phyloP scores from a whole-genome alignment of 1,140 invertebrate genomes.

The Streblospio benedicti region DNA sequence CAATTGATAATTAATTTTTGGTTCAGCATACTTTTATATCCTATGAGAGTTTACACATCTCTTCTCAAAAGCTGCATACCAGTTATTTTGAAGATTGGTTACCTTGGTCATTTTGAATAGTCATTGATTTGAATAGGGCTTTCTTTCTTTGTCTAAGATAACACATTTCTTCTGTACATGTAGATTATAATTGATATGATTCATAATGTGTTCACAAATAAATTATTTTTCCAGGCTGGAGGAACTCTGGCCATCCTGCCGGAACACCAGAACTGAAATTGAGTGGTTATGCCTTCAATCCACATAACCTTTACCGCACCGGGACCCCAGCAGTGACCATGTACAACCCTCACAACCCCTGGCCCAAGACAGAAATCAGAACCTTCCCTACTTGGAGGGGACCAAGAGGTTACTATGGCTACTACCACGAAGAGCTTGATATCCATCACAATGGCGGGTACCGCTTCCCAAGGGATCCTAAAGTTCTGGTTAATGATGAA shows the following conservation, averaged over 20 bases:
- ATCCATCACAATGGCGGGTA: conserved; percentile 17
- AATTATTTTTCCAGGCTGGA: conserved; percentile 13
- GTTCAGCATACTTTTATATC: too few species aligned
- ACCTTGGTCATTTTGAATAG: too few species aligned
- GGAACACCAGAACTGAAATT: conserved; percentile 13
- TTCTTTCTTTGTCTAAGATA: too few species aligned
- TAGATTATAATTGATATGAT: neutral
- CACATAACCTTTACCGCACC: conserved; percentile 17
- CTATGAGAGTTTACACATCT: too few species aligned
- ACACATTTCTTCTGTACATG: neutral
- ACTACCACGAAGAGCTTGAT: conserved; percentile 19
- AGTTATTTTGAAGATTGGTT: too few species aligned
- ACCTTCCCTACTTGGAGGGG: conserved; percentile 14
- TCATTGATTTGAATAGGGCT: too few species aligned
- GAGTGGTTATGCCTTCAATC: conserved; percentile 16
- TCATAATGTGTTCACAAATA: neutral
- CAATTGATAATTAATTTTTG: too few species aligned
- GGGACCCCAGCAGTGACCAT: conserved; percentile 14
- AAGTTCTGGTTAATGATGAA: conserved; percentile 14
- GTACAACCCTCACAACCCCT: conserved; percentile 17
- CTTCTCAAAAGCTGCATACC: too few species aligned
- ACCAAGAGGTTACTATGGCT: conserved; percentile 16
- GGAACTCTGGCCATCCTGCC: too few species aligned
- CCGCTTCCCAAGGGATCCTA: conserved; percentile 12
- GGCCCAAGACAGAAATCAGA: conserved; percentile 12